Percentiles rank a stretch among this genome's conserved stretches.
Conservation (phyloP, 2,113 vertebrate genomes). For the Caranx ignobilis region DNA sequence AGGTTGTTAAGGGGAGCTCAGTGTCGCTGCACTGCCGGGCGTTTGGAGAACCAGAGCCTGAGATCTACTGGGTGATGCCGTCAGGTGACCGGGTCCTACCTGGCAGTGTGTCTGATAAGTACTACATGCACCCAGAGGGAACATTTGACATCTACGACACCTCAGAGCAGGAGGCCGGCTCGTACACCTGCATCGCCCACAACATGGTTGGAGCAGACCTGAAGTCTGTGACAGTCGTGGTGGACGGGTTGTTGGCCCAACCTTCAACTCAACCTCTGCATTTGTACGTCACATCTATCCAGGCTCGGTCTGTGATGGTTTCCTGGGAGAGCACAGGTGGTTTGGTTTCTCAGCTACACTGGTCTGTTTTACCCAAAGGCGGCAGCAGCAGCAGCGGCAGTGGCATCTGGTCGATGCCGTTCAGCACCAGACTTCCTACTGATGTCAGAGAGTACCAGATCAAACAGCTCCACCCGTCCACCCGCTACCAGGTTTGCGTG, state of each 20-base stretch:
- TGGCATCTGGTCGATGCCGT: conserved; percentile 69
- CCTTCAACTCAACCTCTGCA: conserved; percentile 82
- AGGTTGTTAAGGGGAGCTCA: conserved; percentile 84
- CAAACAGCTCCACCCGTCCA: conserved; percentile 89
- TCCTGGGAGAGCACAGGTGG: conserved; percentile 91
- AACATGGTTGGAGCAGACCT: conserved; percentile 94
- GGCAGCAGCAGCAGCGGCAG: conserved; percentile 58
- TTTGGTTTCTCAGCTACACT: conserved; percentile 89
- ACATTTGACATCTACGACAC: conserved; percentile 90
- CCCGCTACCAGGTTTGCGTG: conserved; percentile 91
- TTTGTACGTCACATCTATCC: conserved; percentile 88
- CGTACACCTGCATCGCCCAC: conserved; percentile 94
- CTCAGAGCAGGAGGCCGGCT: conserved; percentile 88
- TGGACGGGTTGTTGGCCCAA: conserved; percentile 87
- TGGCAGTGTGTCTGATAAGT: conserved; percentile 86
- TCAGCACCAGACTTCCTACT: conserved; percentile 89
- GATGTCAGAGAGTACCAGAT: conserved; percentile 91
- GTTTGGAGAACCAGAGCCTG: conserved; percentile 93
- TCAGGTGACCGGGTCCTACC: conserved; percentile 89
- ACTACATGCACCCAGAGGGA: conserved; percentile 92
- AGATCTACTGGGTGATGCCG: conserved; percentile 96
- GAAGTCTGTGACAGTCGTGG: conserved; percentile 89
- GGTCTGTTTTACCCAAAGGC: conserved; percentile 85
- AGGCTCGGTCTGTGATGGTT: conserved; percentile 88
- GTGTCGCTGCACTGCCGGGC: conserved; percentile 93